Conservation (phyloP, 2,797 vertebrate species). For the Gallinago nigripennis region DNA sequence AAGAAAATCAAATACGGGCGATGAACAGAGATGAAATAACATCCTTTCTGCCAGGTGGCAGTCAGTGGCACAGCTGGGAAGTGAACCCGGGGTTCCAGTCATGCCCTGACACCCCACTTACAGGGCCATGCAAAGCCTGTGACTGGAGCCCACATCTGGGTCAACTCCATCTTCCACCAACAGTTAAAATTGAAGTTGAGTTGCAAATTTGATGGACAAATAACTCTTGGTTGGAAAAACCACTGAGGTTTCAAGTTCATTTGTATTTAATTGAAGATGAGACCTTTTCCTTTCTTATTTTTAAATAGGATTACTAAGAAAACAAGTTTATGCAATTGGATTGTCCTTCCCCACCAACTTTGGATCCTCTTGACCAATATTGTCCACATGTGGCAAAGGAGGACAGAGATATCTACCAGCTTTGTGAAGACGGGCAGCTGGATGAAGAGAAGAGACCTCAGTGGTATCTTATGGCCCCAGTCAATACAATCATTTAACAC, state of each 20-base stretch:
- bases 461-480: not conserved
- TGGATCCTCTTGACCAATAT: not conserved
- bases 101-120: rapidly evolving
- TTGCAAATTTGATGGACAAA: not conserved
- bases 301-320: not conserved
- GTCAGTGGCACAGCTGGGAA: not conserved
- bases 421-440: not conserved
- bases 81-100: not conserved
- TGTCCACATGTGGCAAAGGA: not conserved
- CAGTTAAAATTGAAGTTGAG: not conserved
- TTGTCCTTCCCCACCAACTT: not conserved
- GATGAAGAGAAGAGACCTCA: not conserved
- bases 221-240: not conserved
- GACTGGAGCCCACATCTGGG: not conserved
- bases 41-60: not conserved
- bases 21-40: not conserved
- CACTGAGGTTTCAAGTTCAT: not conserved
- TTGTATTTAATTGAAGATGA: not conserved
- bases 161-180: not conserved
- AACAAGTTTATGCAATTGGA: not conserved
- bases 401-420: not conserved
- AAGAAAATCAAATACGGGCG: not conserved
- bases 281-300: not conserved
- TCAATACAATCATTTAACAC: not conserved
- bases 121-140: not conserved